These are phyloP conservation scores for Microtus oregoni DNA, from an alignment of 2,113 vertebrate species.

Conservation along the genomic window DNA sequence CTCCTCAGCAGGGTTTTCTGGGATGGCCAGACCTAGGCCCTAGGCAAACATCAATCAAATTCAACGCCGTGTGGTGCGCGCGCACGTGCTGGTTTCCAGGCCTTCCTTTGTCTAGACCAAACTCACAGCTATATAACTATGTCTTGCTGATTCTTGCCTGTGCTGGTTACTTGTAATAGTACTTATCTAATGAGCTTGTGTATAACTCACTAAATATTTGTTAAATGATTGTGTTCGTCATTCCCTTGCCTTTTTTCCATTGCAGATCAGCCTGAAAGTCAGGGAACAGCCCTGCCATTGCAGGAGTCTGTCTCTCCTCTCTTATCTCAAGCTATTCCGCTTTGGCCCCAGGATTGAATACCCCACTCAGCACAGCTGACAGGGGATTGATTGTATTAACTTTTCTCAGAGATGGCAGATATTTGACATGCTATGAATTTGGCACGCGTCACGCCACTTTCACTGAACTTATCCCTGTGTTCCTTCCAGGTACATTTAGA, in stretches of 20 bases:
- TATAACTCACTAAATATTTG: neutral
- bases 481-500: neutral
- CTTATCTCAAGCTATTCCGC: neutral
- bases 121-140: neutral
- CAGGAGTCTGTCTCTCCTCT: neutral
- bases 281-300: neutral
- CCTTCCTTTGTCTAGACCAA: neutral
- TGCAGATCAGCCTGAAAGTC: neutral
- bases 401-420: neutral
- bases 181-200: neutral
- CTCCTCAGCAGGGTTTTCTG: neutral
- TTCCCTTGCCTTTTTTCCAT: neutral
- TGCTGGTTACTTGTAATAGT: neutral
- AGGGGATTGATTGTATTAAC: neutral
- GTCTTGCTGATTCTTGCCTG: neutral
- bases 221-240: constrained; percentile 3
- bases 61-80: too few relatives aligned
- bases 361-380: neutral
- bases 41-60: neutral
- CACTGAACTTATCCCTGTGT: neutral
- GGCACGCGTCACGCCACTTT: neutral
- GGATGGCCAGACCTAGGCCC: neutral
- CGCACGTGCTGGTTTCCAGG: neutral
- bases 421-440: neutral
- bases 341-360: neutral